phyloP scores from a whole-genome alignment of 2,113 vertebrate species.

The Arvicanthis niloticus region DNA sequence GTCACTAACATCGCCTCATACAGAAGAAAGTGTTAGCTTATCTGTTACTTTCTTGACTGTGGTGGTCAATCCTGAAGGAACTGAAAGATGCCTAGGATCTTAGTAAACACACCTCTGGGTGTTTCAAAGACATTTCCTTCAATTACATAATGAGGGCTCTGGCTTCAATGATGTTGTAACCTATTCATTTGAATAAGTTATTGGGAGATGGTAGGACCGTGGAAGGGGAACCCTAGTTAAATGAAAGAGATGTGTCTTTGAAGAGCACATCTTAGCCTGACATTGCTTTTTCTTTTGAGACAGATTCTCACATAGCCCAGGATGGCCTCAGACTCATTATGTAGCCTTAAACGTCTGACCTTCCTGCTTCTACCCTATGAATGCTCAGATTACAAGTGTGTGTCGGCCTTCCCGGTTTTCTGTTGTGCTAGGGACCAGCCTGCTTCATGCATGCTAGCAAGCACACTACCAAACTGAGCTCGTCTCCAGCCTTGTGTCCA shows the following conservation, averaged over 20 bases:
- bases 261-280: neutral
- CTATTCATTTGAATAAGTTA: neutral
- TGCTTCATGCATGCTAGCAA: neutral
- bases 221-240: neutral
- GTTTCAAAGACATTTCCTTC: neutral
- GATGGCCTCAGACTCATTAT: neutral
- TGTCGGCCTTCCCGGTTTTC: neutral
- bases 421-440: too few species aligned
- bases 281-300: neutral
- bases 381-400: too few species aligned
- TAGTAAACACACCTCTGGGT: neutral
- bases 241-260: neutral
- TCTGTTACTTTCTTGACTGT: too few species aligned
- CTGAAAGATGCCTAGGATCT: neutral
- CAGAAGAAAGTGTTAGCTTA: neutral
- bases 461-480: neutral
- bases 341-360: neutral
- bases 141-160: too few species aligned
- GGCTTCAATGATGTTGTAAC: neutral
- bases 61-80: neutral
- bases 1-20: neutral
- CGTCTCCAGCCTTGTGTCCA: neutral
- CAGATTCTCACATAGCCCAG: neutral
- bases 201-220: neutral
- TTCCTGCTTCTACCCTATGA: neutral